Evolutionary conservation across 2,888 invertebrate species (phyloP), one percentile per base, ranked within the genome.

Genomic region (Tiphia femorata): DNA sequence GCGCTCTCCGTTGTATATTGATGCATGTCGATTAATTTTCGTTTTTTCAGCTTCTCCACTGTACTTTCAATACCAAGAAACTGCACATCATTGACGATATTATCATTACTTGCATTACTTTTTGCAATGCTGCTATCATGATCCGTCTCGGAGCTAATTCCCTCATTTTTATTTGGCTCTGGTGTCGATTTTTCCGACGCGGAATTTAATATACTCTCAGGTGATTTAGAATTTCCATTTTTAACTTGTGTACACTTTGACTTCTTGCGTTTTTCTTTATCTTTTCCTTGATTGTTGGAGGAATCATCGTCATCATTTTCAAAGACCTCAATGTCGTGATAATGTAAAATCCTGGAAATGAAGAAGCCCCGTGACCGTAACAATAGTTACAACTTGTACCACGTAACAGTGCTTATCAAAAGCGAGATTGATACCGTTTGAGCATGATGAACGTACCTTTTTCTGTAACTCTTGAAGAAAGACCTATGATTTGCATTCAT

Each of bases 321-420:
- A 62, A 88, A 87, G 7, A 88, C 84, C 71, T 89, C 88, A 51
- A 93, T 87, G 73, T 93, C 91, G 83, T 92, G 89, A 70, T 90
- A 89, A 83, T 90, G 89, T n/a, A 93, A 85, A 67, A 94, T 86
- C 78, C 94, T 94, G 83, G n/a, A n/a, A n/a, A n/a, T n/a, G n/a
- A n/a, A 7, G 14, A 2, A 23, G 3, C 2, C 16, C 41, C 10
- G 17, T 17, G n/a, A n/a, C n/a, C n/a, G n/a, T n/a, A n/a, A n/a
- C n/a, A n/a, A n/a, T n/a, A n/a, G n/a, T n/a, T n/a, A n/a, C n/a
- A n/a, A n/a, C n/a, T n/a, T n/a, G n/a, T n/a, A n/a, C n/a, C n/a
- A n/a, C n/a, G n/a, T n/a, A n/a, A n/a, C 3, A 6, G 23, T 23
- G 20, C 25, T 23, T 20, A 17, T 17, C 19, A 17, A 41, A 8